These are phyloP conservation scores for Jacana jacana DNA, from an alignment of 2,113 vertebrate genomes.

Conservation along the genomic window DNA sequence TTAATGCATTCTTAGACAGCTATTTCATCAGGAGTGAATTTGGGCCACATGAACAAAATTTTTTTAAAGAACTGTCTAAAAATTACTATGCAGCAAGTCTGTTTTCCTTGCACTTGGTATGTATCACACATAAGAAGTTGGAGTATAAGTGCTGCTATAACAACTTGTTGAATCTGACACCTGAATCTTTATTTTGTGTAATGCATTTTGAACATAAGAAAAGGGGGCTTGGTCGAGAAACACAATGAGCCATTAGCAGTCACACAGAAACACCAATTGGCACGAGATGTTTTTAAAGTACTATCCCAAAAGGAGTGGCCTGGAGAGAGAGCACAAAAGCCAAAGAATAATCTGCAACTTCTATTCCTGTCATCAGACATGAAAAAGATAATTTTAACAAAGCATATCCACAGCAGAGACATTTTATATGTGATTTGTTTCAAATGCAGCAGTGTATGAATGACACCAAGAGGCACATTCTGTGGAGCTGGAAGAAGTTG, in stretches of 20 bases:
- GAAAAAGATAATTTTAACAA: not conserved
- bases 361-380: not conserved
- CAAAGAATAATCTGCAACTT: not conserved
- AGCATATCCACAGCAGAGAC: not conserved
- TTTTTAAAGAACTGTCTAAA: not conserved
- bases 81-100: constrained; percentile 16
- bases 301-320: not conserved
- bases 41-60: not conserved
- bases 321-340: not conserved
- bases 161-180: not conserved
- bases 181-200: constrained; percentile 4
- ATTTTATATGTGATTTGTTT: not conserved
- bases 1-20: constrained; percentile 20
- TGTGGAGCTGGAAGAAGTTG: not conserved
- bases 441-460: not conserved
- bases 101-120: constrained; percentile 3
- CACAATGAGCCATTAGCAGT: not conserved
- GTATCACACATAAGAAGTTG: not conserved
- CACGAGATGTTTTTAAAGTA: not conserved
- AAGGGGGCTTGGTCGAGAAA: not conserved
- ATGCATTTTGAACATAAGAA: not conserved
- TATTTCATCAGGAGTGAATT: not conserved
- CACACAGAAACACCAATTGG: not conserved
- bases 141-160: not conserved
- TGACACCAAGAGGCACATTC: not conserved